phyloP scores from a whole-genome alignment of 2,888 invertebrate genomes.

The Drosophila nr. fundita region DNA sequence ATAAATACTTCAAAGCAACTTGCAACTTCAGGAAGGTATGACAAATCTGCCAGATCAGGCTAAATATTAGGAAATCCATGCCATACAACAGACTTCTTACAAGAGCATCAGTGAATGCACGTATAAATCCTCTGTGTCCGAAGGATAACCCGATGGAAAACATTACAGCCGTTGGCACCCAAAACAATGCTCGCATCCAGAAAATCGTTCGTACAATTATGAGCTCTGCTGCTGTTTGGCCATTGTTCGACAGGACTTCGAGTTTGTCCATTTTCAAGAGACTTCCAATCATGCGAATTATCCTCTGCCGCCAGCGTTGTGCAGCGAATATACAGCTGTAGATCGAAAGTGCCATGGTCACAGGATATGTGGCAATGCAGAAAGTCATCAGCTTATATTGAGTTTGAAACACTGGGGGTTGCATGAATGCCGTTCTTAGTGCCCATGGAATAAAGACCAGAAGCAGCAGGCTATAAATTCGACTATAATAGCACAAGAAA shows the following conservation, averaged over 20 bases:
- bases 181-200: neutral
- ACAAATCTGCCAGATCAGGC: conserved; percentile 10
- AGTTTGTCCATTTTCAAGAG: conserved; percentile 4
- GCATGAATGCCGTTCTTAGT: neutral
- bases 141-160: rapidly evolving
- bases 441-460: neutral
- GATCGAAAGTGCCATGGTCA: neutral
- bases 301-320: conserved; percentile 9
- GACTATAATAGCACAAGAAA: conserved; percentile 8
- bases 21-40: neutral
- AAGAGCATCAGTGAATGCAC: neutral
- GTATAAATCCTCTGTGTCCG: neutral
- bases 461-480: neutral
- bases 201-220: neutral
- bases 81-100: rapidly evolving
- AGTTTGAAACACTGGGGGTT: neutral
- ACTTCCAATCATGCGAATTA: conserved; percentile 9
- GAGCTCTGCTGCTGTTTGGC: neutral
- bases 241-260: neutral
- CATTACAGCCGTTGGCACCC: neutral
- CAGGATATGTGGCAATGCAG: neutral
- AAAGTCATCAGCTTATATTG: neutral
- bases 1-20: neutral
- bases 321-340: conserved; percentile 3
- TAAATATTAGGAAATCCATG: conserved; percentile 10